Conservation (phyloP, 64 coral and sea anemone genomes). For the Actinia equina region DNA sequence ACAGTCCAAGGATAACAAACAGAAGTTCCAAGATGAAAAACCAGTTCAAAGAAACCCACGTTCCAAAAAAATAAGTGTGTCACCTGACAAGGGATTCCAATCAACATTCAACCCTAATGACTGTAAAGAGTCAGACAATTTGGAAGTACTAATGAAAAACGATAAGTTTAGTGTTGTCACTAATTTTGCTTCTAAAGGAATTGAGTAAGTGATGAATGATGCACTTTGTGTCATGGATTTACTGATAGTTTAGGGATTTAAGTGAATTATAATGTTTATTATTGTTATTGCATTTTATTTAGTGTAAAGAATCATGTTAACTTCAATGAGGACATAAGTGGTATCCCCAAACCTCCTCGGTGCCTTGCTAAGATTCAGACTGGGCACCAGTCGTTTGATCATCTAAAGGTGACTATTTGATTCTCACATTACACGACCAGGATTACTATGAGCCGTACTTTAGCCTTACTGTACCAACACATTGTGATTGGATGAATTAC, state of each 20-base stretch:
- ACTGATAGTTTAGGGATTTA: too few species aligned
- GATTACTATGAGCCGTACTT: too few species aligned
- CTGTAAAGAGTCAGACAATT: background rate
- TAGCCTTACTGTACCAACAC: too few species aligned
- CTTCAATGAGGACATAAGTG: conserved; percentile 25
- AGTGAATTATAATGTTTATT: too few species aligned
- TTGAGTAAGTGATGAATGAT: conserved; percentile 45
- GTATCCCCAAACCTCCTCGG: conserved; percentile 14
- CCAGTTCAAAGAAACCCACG: background rate
- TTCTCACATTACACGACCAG: too few species aligned
- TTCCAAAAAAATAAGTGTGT: background rate
- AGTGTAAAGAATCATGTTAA: conserved; percentile 40
- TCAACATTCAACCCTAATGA: background rate
- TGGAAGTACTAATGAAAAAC: conserved; percentile 8
- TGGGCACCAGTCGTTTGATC: conserved; percentile 4
- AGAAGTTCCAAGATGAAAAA: background rate
- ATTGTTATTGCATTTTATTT: background rate
- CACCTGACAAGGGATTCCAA: background rate
- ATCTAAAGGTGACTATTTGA: background rate
- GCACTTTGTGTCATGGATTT: too few species aligned
- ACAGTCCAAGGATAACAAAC: background rate
- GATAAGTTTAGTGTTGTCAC: conserved; percentile 41
- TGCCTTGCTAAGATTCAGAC: conserved; percentile 45
- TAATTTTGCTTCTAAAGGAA: conserved; percentile 36
- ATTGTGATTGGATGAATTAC: too few species aligned